These are phyloP conservation scores for Diachrysia chrysitis DNA, from an alignment of 2,888 invertebrate genomes.

Conservation along the genomic window DNA sequence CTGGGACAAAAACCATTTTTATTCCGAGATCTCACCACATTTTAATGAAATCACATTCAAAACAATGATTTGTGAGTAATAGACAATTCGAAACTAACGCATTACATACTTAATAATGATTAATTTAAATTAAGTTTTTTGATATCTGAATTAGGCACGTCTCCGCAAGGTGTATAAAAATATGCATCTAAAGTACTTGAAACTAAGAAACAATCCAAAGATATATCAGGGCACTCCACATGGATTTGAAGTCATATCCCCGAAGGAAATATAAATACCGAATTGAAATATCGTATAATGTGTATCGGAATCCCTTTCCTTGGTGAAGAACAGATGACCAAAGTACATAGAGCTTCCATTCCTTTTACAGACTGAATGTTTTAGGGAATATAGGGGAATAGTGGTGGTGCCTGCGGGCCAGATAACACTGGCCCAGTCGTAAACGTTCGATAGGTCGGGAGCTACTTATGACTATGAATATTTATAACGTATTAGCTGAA, in stretches of 20 bases:
- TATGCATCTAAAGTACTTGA: conserved; percentile 10
- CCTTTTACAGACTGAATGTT: conserved; percentile 30
- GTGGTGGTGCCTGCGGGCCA: conserved; percentile 58
- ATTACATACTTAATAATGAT: too few species aligned
- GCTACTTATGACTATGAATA: conserved; percentile 88
- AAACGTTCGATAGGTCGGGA: conserved; percentile 83
- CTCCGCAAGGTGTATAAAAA: neutral
- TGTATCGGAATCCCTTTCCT: conserved; percentile 81
- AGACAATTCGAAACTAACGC: too few species aligned
- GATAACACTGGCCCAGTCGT: conserved; percentile 65
- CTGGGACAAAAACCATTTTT: too few species aligned
- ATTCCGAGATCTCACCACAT: too few species aligned
- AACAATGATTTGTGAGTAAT: too few species aligned
- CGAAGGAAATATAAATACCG: conserved; percentile 84
- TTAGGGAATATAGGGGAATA: conserved; percentile 32
- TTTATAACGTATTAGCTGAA: conserved; percentile 87
- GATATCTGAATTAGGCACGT: too few species aligned
- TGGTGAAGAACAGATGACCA: conserved; percentile 72
- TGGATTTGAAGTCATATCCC: conserved; percentile 72
- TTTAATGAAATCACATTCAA: too few species aligned
- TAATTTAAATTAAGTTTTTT: too few species aligned
- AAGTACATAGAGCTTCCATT: conserved; percentile 57
- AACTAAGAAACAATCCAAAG: conserved; percentile 42
- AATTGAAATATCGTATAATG: conserved; percentile 86
- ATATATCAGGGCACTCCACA: conserved; percentile 65